Percentiles rank a stretch among this genome's conserved stretches.
Evolutionary conservation across 2,113 vertebrate species (phyloP).

Genomic region (Opisthocomus hoazin): DNA sequence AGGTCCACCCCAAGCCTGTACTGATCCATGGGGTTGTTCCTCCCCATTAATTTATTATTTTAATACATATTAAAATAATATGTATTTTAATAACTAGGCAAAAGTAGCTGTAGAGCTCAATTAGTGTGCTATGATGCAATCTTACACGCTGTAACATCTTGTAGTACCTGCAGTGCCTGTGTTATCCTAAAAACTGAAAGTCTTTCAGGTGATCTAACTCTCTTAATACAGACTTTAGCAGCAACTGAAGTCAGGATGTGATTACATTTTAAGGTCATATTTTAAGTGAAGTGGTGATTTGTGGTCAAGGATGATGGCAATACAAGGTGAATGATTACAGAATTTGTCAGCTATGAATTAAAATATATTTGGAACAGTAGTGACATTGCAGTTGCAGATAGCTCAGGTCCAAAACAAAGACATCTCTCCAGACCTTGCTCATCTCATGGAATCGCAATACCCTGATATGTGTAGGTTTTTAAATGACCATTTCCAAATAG

Average conservation of each 20-base stretch:
- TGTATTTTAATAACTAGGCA: background rate
- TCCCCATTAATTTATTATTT: too few relatives aligned
- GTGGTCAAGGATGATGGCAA: background rate
- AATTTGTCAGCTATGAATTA: background rate
- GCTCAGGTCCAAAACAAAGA: background rate
- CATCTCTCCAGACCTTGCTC: background rate
- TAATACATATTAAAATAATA: too few relatives aligned
- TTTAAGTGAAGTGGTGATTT: background rate
- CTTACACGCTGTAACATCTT: background rate
- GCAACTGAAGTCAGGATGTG: background rate
- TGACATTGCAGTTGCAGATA: background rate
- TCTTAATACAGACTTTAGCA: background rate
- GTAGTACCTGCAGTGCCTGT: background rate
- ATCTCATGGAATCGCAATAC: background rate
- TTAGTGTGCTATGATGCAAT: background rate
- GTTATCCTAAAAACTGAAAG: background rate
- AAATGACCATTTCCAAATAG: background rate
- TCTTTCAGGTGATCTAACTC: background rate
- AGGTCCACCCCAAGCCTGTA: too few relatives aligned
- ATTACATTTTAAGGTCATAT: background rate
- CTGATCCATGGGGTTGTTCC: too few relatives aligned
- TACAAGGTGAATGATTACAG: background rate
- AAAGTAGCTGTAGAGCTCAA: background rate
- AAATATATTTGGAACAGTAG: background rate
- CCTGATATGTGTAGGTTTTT: background rate